Evolutionary conservation across 2,888 invertebrate genomes (phyloP), one percentile per base, ranked within the genome.

Genomic region (Melipona bicolor): DNA sequence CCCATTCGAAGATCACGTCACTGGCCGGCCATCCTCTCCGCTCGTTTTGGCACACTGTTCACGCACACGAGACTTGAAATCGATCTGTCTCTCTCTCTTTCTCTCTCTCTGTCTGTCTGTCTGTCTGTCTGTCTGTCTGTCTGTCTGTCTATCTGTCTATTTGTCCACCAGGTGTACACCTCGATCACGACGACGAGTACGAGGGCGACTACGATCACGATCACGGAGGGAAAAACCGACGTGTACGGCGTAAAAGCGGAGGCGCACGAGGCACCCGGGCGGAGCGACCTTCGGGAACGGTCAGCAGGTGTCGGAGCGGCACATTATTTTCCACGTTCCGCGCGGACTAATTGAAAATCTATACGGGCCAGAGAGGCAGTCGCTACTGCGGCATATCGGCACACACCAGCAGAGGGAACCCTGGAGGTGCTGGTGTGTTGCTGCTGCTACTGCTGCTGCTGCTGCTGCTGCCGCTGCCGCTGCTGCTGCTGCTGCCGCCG

Each of bases 371-470:
- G 62, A 65, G 70, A 50, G 69, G 87, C 87, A 88, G 88, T 90
- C 90, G 91, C 89, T 91, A 93, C 92, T 92, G 92, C 92, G 92
- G 92, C 92, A 92, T 43, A 43, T 82, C 78, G 84, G 87, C 79
- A 77, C 88, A 74, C 80, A 76, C 79, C 72, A 79, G 76, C 78
- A 65, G 77, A 64, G 69, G 61, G 19, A 61, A 32, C 24, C 73
- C 78, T 78, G 69, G 84, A 78, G 79, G 78, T 76, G 85, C 73
- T 64, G 83, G 81, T 77, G 74, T 65, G 87, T 56, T 77, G 77
- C 76, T 77, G 77, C 56, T 59, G 76, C 72, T 71, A 64, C 79
- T 74, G 81, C 79, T 82, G 72, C 76, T 73, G 74, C 77, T 73
- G 78, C 79, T 64, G 73, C 84, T 61, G 87, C 50, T 77, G 77